Conservation (phyloP, 2,888 invertebrate genomes). For the Augiades crinisus region DNA sequence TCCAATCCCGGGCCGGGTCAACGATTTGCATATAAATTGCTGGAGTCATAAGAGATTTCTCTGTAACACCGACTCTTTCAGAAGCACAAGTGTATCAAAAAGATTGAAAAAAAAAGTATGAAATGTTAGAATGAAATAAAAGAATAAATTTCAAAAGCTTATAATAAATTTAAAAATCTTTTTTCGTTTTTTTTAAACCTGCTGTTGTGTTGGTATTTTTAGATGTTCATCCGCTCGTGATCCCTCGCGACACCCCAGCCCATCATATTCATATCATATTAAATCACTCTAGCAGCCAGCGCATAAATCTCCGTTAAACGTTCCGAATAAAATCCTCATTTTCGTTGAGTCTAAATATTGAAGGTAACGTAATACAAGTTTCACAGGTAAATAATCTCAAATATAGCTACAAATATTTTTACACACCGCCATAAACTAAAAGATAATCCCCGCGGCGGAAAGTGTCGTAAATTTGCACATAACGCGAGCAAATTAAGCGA, state of each 20-base stretch:
- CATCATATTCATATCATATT: too few species aligned
- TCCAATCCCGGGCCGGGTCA: slow-evolving; percentile 27
- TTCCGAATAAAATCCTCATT: too few species aligned
- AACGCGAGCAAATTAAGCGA: slow-evolving; percentile 15
- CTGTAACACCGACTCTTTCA: slow-evolving; percentile 15
- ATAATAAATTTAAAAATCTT: too few species aligned
- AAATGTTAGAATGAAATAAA: background rate
- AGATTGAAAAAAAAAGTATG: slow-evolving; percentile 2
- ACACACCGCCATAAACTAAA: background rate
- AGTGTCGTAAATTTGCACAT: slow-evolving; percentile 11
- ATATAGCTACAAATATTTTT: background rate
- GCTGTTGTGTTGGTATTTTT: too few species aligned
- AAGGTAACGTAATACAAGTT: background rate
- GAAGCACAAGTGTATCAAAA: background rate
- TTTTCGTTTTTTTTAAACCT: too few species aligned
- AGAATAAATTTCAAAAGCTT: background rate
- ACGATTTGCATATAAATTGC: slow-evolving; percentile 46
- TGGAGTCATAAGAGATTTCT: slow-evolving; percentile 18
- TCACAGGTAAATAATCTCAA: background rate
- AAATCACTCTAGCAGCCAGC: too few species aligned
- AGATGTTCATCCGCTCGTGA: too few species aligned
- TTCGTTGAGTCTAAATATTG: too few species aligned
- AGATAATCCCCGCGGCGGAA: background rate
- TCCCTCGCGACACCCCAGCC: too few species aligned
- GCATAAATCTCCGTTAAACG: too few species aligned